phyloP scores from a whole-genome alignment of 2,888 invertebrate species.

The Cantharis flavilabris region DNA sequence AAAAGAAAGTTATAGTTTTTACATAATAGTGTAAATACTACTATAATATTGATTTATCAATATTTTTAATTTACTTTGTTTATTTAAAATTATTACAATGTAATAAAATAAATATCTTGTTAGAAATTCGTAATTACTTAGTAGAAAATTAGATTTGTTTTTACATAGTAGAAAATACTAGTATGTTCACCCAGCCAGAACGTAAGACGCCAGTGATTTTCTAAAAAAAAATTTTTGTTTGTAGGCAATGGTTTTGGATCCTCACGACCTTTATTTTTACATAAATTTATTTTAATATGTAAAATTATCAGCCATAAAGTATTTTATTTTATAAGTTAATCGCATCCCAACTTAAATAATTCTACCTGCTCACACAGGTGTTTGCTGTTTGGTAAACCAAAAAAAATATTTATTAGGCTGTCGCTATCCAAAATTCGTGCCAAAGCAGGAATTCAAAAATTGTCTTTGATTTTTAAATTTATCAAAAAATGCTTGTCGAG shows the following conservation, averaged over 20 bases:
- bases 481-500: background rate
- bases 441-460: background rate
- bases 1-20: background rate
- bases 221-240: background rate
- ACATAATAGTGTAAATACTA: background rate
- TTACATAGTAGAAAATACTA: background rate
- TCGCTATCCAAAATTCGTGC: background rate
- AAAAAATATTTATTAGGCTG: background rate
- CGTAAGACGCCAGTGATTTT: background rate
- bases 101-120: background rate
- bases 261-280: background rate
- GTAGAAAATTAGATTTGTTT: background rate
- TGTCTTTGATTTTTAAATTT: no score
- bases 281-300: background rate
- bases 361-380: background rate
- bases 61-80: background rate
- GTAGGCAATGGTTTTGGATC: no score
- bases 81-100: background rate
- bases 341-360: background rate
- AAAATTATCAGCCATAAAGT: background rate
- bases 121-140: background rate
- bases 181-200: background rate
- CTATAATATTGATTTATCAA: background rate
- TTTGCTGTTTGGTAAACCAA: background rate
- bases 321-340: background rate